Percentiles rank a stretch among this genome's conserved stretches.
Evolutionary conservation across 1,140 invertebrate species (phyloP).

Genomic region (Andricus grossulariae): DNA sequence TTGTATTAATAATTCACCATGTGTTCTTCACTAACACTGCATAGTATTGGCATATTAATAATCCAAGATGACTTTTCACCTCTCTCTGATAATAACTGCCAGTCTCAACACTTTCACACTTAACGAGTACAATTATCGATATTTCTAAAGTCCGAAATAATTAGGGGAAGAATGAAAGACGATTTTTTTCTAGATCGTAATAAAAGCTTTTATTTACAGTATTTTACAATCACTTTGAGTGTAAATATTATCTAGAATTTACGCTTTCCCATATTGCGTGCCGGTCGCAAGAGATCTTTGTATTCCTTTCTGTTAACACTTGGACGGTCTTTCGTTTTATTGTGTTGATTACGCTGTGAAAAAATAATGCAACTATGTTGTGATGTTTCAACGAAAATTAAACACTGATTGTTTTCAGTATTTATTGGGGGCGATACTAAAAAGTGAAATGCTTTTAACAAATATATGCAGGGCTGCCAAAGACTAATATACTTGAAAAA

Average conservation of each 20-base stretch:
- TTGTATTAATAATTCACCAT: slow-evolving; percentile 48
- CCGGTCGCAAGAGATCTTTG: slow-evolving; percentile 83
- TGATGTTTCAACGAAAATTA: slow-evolving; percentile 36
- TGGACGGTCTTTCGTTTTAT: slow-evolving; percentile 42
- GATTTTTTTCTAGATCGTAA: too few species aligned
- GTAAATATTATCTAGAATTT: slow-evolving; percentile 42
- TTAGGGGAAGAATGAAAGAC: not conserved
- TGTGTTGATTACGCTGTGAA: slow-evolving; percentile 39
- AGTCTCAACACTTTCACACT: not conserved
- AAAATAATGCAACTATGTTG: slow-evolving; percentile 40
- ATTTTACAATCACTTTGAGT: slow-evolving; percentile 11
- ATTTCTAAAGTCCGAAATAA: not conserved
- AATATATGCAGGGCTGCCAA: not conserved
- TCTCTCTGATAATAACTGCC: slow-evolving; percentile 56
- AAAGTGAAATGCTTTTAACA: not conserved
- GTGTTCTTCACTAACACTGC: slow-evolving; percentile 39
- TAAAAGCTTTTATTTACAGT: slow-evolving; percentile 18
- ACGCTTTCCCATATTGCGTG: slow-evolving; percentile 70
- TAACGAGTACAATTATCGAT: not conserved
- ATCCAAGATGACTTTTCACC: slow-evolving; percentile 71
- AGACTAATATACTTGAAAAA: too few species aligned
- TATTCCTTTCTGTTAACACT: slow-evolving; percentile 82
- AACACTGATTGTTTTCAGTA: slow-evolving; percentile 8
- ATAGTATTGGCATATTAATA: slow-evolving; percentile 49
- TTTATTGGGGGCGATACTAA: slow-evolving; percentile 3